Evolutionary conservation across 1,140 invertebrate species (phyloP), one percentile per base, ranked within the genome.

Genomic region (Neodiprion lecontei): DNA sequence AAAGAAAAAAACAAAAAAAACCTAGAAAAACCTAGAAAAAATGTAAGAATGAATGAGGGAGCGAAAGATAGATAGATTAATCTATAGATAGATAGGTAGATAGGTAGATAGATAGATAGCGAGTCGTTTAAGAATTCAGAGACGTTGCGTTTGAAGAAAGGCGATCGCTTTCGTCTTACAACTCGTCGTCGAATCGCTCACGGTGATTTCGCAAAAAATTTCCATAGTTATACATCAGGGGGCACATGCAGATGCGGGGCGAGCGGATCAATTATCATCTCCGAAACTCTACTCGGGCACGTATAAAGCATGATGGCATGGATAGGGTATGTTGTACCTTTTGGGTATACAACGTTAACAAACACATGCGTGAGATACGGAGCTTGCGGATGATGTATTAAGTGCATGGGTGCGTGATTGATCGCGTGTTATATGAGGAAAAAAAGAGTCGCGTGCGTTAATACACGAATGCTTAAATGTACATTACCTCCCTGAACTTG

Each of bases 391-490:
- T 71, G 21, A 40, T 40, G 28, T 40, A 40, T 40, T 40, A 40
- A 40, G 28, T 40, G 28, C 28, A 12, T 61, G 53, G 53, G 11
- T 61, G 53, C n/a, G 53, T 17, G 53, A 61, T 61, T 61, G n/a
- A 61, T 61, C 53, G 53, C 53, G 53, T 61, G 53, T 61, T 40
- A 40, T 40, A 40, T 40, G 28, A 40, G 28, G 28, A 40, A 1
- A 40, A 9, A 14, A 61, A 61, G n/a, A 61, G 53, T 61, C 53
- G 53, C 53, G 53, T 61, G 53, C 53, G 9, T 61, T 61, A 1
- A 40, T 40, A 40, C 28, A 14, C 53, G 53, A 69, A 71, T 71
- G 70, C 70, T 71, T 71, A 40, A 71, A 48, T 71, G 70, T 71
- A 71, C 70, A 17, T 17, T 48, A 50, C 48, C 70, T 50, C 70